Base-by-base conservation (phyloP, 1,140 invertebrate genomes). In the Cecropterus lyciades region DNA sequence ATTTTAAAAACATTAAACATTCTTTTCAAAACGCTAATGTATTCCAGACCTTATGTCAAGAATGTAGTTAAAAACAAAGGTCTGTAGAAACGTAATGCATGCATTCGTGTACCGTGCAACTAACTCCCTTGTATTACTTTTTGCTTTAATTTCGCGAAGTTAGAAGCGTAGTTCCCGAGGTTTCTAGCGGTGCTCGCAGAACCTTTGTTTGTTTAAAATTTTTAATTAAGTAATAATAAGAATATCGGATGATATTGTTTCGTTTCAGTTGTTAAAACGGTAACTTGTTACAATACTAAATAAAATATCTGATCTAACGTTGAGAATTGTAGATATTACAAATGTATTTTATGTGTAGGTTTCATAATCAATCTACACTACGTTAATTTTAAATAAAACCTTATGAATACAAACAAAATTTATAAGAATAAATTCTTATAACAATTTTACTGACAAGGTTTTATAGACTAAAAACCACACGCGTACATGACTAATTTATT, bases 121-220 rank as follows among this genome's bases (percentile, higher is more conserved):
- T 49, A 33, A 3, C 33, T 37, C 20, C 46, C 33, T 17, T 6
- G 57, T 40, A 49, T 48, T 62, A 62, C 57, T 43, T 62, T 62
- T 51, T 62, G 46, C 20, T 49, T 37, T 37, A 62, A 62, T 51
- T 62, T 42, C 37, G n/a, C 27, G n/a, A 60, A 60, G 45, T 49
- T 60, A 48, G 30, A 48, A 60, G 45, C 45, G 57, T 13, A 37
- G 57, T 33, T 49, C 43, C 14, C 57, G 57, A 37, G 33, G 27
- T 4, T 30, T 7, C 14, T 17, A 37, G 30, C 57, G 27, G 43
- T 13, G 24, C 57, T 60, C n/a, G 27, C 49, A 33, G 2, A 37
- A n/a, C 45, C 45, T 30, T 60, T 60, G 45, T 60, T 59, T 46
- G 56, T n/a, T 49, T 43, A 1, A 43, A 43, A 43, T n/a, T 7